phyloP scores from a whole-genome alignment of 2,113 vertebrate species.

The Chloebia gouldiae region DNA sequence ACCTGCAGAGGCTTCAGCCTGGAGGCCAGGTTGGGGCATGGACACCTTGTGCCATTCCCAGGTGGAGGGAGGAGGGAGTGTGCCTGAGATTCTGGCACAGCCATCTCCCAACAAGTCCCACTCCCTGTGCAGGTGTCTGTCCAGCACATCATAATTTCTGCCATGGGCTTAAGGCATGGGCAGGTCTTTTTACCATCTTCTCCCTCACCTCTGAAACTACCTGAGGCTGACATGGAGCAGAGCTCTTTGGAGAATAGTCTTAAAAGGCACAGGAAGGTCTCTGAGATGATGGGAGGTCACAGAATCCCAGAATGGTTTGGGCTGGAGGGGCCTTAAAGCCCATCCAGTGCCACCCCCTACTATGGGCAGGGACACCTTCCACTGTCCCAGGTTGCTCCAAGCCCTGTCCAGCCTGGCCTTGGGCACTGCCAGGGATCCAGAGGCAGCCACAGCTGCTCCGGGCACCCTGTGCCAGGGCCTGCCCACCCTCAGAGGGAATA shows the following conservation, averaged over 20 bases:
- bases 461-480: background rate
- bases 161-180: background rate
- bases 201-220: background rate
- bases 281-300: background rate
- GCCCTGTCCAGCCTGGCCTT: rapidly evolving
- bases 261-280: background rate
- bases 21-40: background rate
- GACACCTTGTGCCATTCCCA: background rate
- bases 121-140: background rate
- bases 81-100: background rate
- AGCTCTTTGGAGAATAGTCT: background rate
- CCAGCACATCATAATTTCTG: background rate
- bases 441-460: background rate
- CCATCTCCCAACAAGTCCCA: background rate
- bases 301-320: background rate
- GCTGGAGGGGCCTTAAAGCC: background rate
- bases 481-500: rapidly evolving
- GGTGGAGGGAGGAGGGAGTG: background rate
- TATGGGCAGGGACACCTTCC: background rate
- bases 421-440: background rate
- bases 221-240: background rate
- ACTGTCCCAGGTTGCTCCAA: too few species aligned
- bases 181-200: background rate
- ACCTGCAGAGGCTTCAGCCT: background rate
- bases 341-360: rapidly evolving